phyloP scores from a whole-genome alignment of 2,113 vertebrate genomes.

The Sisor rabdophorus region DNA sequence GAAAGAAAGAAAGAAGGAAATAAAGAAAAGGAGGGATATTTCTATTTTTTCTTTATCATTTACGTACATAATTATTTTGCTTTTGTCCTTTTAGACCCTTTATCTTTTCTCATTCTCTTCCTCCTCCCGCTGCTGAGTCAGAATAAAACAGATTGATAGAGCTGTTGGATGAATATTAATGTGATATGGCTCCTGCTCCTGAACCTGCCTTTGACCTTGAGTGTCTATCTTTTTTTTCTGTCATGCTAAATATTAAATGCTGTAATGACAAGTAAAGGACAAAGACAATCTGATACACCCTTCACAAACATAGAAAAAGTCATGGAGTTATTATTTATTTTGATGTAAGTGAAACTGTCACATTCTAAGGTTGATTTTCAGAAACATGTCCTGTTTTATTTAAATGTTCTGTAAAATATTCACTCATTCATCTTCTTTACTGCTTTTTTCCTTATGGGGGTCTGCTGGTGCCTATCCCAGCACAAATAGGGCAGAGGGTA shows the following conservation, averaged over 20 bases:
- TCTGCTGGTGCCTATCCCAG: too few species aligned
- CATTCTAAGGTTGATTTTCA: not conserved
- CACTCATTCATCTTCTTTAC: too few species aligned
- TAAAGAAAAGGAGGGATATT: too few species aligned
- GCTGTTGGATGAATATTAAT: constrained; percentile 67
- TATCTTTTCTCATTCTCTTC: not conserved
- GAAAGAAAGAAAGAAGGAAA: too few species aligned
- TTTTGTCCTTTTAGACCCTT: constrained; percentile 41
- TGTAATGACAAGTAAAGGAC: not conserved
- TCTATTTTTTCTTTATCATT: too few species aligned
- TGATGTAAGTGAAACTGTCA: not conserved
- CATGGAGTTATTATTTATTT: not conserved
- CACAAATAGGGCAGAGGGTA: too few species aligned
- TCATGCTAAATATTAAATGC: not conserved
- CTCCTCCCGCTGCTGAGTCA: constrained; percentile 9
- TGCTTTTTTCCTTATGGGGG: too few species aligned
- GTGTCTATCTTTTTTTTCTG: constrained; percentile 41
- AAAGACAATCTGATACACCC: not conserved
- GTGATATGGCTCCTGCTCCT: constrained; percentile 57
- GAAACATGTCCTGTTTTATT: too few species aligned
- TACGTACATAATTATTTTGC: constrained; percentile 13
- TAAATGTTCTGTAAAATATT: too few species aligned
- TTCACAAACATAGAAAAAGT: not conserved
- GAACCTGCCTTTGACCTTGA: constrained; percentile 67
- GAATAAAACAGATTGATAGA: constrained; percentile 61